phyloP scores from a whole-genome alignment of 2,888 invertebrate species.

The Polydrusus tereticollis region DNA sequence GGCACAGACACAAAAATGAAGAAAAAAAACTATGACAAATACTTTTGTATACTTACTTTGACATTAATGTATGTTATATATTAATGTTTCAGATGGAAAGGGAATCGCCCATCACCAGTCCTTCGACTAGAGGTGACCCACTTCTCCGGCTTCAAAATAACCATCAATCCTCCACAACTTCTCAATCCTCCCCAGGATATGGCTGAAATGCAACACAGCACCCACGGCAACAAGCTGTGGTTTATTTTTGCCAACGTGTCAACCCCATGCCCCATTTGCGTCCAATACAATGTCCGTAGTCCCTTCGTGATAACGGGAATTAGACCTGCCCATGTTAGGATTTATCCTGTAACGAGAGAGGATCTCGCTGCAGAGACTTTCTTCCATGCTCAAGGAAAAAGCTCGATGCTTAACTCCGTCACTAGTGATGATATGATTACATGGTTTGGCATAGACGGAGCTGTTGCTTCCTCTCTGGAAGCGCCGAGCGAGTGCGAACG shows the following conservation, averaged over 20 bases:
- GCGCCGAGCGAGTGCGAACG: constrained; percentile 44
- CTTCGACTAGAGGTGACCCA: constrained; percentile 73
- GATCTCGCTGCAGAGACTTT: constrained; percentile 76
- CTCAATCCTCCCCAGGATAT: constrained; percentile 72
- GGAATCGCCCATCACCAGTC: constrained; percentile 72
- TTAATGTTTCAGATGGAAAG: constrained; percentile 71
- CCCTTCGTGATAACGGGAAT: constrained; percentile 74
- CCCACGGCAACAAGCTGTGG: constrained; percentile 74
- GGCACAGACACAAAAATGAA: too few relatives aligned
- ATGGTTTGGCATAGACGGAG: constrained; percentile 76
- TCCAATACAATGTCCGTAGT: constrained; percentile 73
- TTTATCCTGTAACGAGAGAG: constrained; percentile 74
- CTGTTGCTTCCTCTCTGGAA: constrained; percentile 54
- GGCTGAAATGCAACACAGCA: constrained; percentile 74
- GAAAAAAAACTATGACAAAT: too few relatives aligned
- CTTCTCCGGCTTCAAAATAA: constrained; percentile 76
- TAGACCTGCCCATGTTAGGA: constrained; percentile 74
- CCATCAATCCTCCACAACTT: constrained; percentile 66
- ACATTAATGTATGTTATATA: too few relatives aligned
- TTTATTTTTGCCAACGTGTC: constrained; percentile 75
- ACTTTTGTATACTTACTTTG: too few relatives aligned
- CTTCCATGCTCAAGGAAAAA: constrained; percentile 74
- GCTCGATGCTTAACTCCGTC: constrained; percentile 73
- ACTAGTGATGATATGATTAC: constrained; percentile 77
- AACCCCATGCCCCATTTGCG: constrained; percentile 73